Percentiles rank a stretch among this genome's conserved stretches.
Evolutionary conservation across 2,113 vertebrate species (phyloP).

Genomic region (Gavia stellata): DNA sequence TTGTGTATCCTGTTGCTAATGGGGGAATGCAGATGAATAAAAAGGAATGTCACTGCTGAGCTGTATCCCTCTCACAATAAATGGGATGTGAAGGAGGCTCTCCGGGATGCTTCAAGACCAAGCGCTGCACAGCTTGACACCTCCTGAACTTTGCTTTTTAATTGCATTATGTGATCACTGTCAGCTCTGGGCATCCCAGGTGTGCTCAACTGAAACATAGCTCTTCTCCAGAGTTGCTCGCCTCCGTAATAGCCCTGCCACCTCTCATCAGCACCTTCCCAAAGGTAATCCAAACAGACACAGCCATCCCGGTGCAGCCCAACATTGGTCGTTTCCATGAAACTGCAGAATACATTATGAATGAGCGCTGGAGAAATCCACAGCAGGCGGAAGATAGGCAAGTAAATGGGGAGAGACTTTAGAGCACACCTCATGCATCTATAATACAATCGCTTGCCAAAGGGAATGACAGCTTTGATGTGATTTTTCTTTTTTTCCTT

Average conservation of each 20-base stretch:
- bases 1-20: neutral
- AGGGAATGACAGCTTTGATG: neutral
- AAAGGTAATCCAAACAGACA: neutral
- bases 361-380: neutral
- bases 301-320: neutral
- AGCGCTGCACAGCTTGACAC: fast-evolving
- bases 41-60: neutral
- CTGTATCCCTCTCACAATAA: neutral
- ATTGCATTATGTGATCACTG: neutral
- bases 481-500: neutral
- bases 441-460: neutral
- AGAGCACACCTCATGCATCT: neutral
- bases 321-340: neutral
- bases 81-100: neutral
- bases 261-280: neutral
- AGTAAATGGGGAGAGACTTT: slow-evolving; percentile 18
- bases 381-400: neutral
- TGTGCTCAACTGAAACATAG: neutral
- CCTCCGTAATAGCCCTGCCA: neutral
- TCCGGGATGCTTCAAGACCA: neutral
- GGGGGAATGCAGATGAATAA: neutral
- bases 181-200: neutral
- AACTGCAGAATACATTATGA: slow-evolving; percentile 1
- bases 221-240: neutral
- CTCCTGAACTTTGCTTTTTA: neutral